A percentile compares a stretch with the other conserved stretches of the same genome.
These are phyloP conservation scores for Gadopsis marmoratus DNA, from an alignment of 2,797 vertebrate genomes.

Conservation along the genomic window DNA sequence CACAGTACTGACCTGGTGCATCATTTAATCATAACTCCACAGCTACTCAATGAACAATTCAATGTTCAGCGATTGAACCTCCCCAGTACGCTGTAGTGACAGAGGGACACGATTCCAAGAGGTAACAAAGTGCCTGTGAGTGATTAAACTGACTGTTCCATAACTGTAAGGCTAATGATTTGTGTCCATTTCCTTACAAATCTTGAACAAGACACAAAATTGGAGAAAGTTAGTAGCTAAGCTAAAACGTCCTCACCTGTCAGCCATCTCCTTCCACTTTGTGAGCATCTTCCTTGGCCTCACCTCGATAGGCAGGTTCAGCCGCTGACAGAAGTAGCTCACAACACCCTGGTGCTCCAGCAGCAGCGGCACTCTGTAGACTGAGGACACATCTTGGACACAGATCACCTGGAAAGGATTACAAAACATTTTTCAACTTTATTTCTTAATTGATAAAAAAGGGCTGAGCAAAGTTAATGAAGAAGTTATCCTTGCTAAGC, in stretches of 20 bases:
- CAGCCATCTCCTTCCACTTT: slow-evolving; percentile 98
- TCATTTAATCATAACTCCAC: slow-evolving; percentile 2
- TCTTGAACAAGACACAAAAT: background rate
- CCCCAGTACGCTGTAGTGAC: too few species aligned
- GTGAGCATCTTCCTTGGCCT: slow-evolving; percentile 91
- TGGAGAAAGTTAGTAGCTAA: background rate
- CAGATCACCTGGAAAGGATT: slow-evolving; percentile 91
- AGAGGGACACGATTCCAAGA: background rate
- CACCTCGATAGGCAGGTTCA: slow-evolving; percentile 90
- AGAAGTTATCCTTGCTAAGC: too few species aligned
- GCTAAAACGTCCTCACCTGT: slow-evolving; percentile 85
- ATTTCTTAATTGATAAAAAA: too few species aligned
- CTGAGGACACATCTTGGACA: slow-evolving; percentile 93
- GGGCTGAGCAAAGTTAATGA: too few species aligned
- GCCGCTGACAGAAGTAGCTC: slow-evolving; percentile 90
- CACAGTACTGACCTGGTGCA: background rate
- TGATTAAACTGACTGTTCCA: background rate
- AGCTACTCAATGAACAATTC: background rate
- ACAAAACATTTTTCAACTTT: too few species aligned
- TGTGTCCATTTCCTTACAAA: background rate
- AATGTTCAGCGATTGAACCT: background rate
- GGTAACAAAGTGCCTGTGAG: background rate
- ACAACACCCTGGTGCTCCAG: slow-evolving; percentile 94
- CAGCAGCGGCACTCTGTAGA: slow-evolving; percentile 94
- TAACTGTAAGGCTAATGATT: background rate